Conservation (phyloP, 2,888 invertebrate species). For the Scaptomyza tumidula region DNA sequence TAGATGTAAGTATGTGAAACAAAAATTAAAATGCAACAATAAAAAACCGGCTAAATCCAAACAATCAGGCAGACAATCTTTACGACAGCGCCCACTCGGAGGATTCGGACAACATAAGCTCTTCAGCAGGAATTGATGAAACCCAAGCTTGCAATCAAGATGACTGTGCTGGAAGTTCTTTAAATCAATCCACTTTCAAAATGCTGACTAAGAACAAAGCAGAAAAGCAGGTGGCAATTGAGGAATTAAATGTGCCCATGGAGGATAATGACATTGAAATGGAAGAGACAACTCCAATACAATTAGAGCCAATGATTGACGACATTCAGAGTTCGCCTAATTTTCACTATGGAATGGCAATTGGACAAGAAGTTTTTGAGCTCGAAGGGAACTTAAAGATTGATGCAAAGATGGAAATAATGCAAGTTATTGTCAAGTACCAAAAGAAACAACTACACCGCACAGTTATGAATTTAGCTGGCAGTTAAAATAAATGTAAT, state of each 20-base stretch:
- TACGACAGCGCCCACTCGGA: slow-evolving; percentile 51
- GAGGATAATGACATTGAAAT: slow-evolving; percentile 41
- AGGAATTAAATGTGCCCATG: slow-evolving; percentile 50
- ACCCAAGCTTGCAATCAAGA: slow-evolving; percentile 4
- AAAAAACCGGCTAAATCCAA: background rate
- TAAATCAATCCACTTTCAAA: background rate
- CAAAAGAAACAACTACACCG: slow-evolving; percentile 51
- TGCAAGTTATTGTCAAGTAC: slow-evolving; percentile 54
- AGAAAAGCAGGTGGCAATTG: slow-evolving; percentile 29
- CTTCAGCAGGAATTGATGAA: slow-evolving; percentile 16
- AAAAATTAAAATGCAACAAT: background rate
- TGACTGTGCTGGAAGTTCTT: background rate
- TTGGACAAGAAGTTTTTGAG: slow-evolving; percentile 57
- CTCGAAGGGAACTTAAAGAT: slow-evolving; percentile 46
- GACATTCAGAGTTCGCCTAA: slow-evolving; percentile 37
- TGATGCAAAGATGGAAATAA: slow-evolving; percentile 58
- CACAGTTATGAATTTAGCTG: slow-evolving; percentile 36
- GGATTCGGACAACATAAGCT: slow-evolving; percentile 37
- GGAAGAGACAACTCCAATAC: slow-evolving; percentile 43
- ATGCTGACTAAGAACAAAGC: background rate
- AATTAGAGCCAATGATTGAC: slow-evolving; percentile 27
- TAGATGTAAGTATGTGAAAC: slow-evolving; percentile 35
- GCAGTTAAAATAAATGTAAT: slow-evolving; percentile 21
- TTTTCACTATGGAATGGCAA: slow-evolving; percentile 52
- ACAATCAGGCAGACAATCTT: slow-evolving; percentile 37